These are phyloP conservation scores for Lottia scabra DNA, from an alignment of 2,888 invertebrate genomes.

Conservation along the genomic window DNA sequence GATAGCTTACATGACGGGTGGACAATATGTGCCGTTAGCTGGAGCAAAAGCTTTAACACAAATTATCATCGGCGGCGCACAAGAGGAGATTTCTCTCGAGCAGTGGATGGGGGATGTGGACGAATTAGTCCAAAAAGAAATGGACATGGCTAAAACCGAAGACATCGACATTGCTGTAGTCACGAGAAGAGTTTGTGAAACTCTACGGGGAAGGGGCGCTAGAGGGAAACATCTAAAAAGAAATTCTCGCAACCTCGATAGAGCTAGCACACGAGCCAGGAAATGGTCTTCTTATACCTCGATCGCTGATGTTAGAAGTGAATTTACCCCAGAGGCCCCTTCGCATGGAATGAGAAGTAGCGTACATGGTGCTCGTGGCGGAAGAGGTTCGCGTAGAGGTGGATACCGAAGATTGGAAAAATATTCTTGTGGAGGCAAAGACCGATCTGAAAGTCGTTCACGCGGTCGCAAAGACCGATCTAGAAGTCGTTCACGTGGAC, in stretches of 20 bases:
- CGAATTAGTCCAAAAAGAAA: conserved; percentile 32
- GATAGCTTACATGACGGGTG: conserved; percentile 59
- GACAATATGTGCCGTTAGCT: conserved; percentile 61
- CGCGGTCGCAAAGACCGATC: neutral
- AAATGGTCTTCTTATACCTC: conserved; percentile 19
- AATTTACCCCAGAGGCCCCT: neutral
- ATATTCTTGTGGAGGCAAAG: neutral
- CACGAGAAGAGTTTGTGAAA: conserved; percentile 31
- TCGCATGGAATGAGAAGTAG: neutral
- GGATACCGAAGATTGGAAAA: neutral
- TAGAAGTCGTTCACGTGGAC: neutral
- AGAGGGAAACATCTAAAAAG: conserved; percentile 36
- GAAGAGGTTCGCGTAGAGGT: neutral
- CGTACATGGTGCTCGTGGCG: neutral
- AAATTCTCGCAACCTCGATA: conserved; percentile 31
- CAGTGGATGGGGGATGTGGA: conserved; percentile 44
- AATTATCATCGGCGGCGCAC: conserved; percentile 61
- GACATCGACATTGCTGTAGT: conserved; percentile 36
- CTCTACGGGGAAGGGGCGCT: conserved; percentile 33
- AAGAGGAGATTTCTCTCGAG: conserved; percentile 56
- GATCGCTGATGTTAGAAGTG: neutral
- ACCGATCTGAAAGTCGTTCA: neutral
- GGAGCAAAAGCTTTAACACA: conserved; percentile 50
- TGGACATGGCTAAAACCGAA: conserved; percentile 8
- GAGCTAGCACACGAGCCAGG: conserved; percentile 29